These are phyloP conservation scores for Therioaphis trifolii DNA, from an alignment of 2,888 invertebrate genomes.

Conservation along the genomic window DNA sequence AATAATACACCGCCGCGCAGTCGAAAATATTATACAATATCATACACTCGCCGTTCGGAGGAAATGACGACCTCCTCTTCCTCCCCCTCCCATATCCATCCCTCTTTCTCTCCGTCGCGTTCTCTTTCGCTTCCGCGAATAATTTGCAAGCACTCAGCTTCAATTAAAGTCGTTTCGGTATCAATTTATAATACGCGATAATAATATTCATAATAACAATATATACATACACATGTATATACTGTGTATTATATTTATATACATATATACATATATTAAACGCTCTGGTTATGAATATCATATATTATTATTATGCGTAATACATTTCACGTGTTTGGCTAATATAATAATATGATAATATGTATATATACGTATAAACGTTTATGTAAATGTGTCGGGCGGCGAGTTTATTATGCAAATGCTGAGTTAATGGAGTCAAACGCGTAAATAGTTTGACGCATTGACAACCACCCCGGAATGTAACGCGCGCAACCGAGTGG, in stretches of 20 bases:
- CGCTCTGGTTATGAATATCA: neutral
- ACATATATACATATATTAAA: conserved; percentile 3
- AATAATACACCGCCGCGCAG: neutral
- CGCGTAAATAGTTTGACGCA: conserved; percentile 52
- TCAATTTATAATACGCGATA: conserved; percentile 54
- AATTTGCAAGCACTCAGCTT: conserved; percentile 46
- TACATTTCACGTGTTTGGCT: conserved; percentile 52
- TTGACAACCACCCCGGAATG: conserved; percentile 49
- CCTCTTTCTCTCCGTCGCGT: neutral
- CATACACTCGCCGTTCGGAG: neutral
- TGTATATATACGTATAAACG: conserved; percentile 25
- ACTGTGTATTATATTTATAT: no score
- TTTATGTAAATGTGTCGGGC: conserved; percentile 51
- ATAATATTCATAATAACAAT: conserved; percentile 15
- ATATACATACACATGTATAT: neutral
- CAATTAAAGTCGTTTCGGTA: conserved; percentile 58
- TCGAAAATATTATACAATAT: neutral
- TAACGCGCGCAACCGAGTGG: conserved; percentile 37
- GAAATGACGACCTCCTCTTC: neutral
- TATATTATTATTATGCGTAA: conserved; percentile 37
- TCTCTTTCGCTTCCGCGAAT: neutral
- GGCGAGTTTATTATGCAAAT: conserved; percentile 49
- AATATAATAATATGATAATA: conserved; percentile 14
- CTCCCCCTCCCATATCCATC: neutral
- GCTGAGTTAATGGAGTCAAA: conserved; percentile 53